Percentiles rank a stretch among this genome's conserved stretches.
Conservation (phyloP, 2,113 vertebrate genomes). For the Rousettus leschenaultii region DNA sequence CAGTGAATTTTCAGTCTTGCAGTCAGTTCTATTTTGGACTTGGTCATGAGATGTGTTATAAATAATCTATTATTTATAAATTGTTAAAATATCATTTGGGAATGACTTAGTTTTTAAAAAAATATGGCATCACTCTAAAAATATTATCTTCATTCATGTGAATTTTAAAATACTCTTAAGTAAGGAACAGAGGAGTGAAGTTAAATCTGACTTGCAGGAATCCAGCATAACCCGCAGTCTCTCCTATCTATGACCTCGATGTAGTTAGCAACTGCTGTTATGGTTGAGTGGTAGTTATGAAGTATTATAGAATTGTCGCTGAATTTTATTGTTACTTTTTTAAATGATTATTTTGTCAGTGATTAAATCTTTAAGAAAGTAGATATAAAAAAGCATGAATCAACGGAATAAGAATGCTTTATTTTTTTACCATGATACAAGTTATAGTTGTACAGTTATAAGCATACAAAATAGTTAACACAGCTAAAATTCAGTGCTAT, state of each 20-base stretch:
- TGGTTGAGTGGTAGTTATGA: background rate
- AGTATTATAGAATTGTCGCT: background rate
- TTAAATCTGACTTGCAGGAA: background rate
- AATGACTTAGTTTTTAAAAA: conserved; percentile 21
- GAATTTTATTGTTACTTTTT: conserved; percentile 29
- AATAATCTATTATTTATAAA: conserved; percentile 1
- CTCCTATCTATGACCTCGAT: background rate
- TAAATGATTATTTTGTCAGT: background rate
- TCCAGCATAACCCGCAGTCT: background rate
- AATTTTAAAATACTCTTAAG: conserved; percentile 32
- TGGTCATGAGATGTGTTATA: background rate
- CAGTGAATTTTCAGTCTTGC: background rate
- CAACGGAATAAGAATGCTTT: background rate
- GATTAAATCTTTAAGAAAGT: background rate
- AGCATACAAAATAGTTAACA: background rate
- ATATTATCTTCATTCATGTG: background rate
- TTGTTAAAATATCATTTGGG: background rate
- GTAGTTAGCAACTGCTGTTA: background rate
- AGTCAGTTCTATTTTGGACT: background rate
- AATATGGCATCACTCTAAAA: background rate
- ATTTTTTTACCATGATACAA: background rate
- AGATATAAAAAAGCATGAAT: background rate
- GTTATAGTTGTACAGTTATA: background rate
- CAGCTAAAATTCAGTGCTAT: background rate
- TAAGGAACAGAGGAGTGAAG: background rate